These are phyloP conservation scores for Protobothrops mucrosquamatus DNA, from an alignment of 2,113 vertebrate species.

Conservation along the genomic window DNA sequence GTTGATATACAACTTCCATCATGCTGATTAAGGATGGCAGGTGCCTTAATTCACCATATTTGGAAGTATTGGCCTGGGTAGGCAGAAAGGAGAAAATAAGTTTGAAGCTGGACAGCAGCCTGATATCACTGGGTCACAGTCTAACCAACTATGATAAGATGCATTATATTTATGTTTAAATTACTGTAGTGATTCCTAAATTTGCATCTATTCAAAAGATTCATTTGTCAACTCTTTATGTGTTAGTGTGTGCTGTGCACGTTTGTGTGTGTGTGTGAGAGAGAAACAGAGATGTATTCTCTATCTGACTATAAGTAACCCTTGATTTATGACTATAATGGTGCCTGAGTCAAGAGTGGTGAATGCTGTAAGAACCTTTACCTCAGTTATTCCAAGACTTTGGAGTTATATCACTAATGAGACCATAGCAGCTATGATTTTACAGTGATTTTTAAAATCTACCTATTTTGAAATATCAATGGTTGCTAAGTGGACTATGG, in stretches of 20 bases:
- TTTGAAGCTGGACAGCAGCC: not conserved
- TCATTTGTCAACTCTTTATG: not conserved
- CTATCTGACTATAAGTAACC: not conserved
- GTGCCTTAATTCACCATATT: not conserved
- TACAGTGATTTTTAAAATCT: not conserved
- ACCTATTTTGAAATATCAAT: not conserved
- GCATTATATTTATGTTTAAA: not conserved
- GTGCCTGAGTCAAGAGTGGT: not conserved
- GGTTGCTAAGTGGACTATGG: not conserved
- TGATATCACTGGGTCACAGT: not conserved
- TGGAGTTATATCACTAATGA: not conserved
- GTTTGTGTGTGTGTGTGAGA: not conserved
- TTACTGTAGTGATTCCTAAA: not conserved
- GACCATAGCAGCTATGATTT: not conserved
- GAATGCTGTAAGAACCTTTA: not conserved
- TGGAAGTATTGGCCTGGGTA: not conserved
- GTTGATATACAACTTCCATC: not conserved
- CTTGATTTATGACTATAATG: not conserved
- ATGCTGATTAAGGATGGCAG: not conserved
- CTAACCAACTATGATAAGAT: not conserved
- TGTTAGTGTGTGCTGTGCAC: not conserved
- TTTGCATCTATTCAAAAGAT: not conserved
- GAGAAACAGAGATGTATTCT: not conserved
- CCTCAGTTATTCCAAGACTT: not conserved
- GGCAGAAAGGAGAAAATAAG: not conserved